Evolutionary conservation across 2,888 invertebrate genomes (phyloP).

Genomic region (Plemyria rubiginata): DNA sequence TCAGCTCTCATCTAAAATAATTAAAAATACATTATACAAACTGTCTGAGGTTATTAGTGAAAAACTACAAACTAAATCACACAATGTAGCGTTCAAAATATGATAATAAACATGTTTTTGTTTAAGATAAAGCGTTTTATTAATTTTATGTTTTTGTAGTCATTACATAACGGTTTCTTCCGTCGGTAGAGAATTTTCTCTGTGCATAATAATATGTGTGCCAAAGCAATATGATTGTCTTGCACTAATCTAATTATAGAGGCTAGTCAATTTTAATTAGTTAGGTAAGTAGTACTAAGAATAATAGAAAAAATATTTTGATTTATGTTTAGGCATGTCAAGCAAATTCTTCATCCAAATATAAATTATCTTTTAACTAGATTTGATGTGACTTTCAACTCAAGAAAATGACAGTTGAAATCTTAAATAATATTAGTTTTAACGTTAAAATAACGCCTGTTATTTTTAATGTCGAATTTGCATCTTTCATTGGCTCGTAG

Average conservation of each 20-base stretch:
- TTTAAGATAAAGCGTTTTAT: slow-evolving; percentile 1
- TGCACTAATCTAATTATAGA: background rate
- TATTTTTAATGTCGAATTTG: background rate
- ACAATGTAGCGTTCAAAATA: slow-evolving; percentile 6
- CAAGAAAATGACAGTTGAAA: background rate
- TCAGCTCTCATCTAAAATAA: background rate
- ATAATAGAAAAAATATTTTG: no score
- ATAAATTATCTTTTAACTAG: background rate
- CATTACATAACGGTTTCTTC: background rate
- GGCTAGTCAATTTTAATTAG: background rate
- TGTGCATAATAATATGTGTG: no score
- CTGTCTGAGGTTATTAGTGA: background rate
- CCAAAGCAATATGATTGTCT: background rate
- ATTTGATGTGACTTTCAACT: background rate
- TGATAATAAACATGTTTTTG: slow-evolving; percentile 6
- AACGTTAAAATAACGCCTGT: background rate
- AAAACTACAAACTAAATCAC: slow-evolving; percentile 15
- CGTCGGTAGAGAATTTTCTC: slow-evolving; percentile 3
- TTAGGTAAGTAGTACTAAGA: background rate
- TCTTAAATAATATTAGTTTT: background rate
- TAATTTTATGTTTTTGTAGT: slow-evolving; percentile 6
- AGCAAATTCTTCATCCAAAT: no score
- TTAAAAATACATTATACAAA: background rate
- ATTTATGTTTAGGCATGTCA: no score
- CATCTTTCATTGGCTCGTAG: background rate